Conservation (phyloP, 2,888 invertebrate genomes). For the Sylvicola cinctus region DNA sequence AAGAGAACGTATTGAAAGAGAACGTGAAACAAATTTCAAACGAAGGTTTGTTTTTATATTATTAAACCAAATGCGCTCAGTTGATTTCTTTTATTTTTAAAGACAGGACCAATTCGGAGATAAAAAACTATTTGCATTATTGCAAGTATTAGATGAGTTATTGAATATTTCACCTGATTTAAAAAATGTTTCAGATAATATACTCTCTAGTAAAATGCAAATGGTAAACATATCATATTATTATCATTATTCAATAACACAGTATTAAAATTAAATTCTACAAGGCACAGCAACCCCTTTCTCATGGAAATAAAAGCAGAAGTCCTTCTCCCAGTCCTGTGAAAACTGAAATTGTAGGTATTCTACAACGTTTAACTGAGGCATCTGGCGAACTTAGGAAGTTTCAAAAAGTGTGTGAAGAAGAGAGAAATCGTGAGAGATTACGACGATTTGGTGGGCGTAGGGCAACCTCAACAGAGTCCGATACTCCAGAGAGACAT, state of each 20-base stretch:
- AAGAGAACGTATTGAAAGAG: slow-evolving; percentile 66
- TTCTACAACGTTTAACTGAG: slow-evolving; percentile 40
- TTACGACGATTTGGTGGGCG: slow-evolving; percentile 22
- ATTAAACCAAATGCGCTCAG: no score
- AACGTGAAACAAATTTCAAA: slow-evolving; percentile 39
- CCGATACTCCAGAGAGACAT: slow-evolving; percentile 30
- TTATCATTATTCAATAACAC: no score
- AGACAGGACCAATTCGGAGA: slow-evolving; percentile 41
- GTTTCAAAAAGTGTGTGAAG: slow-evolving; percentile 29
- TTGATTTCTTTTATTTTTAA: no score
- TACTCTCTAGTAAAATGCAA: slow-evolving; percentile 19
- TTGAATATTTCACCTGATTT: slow-evolving; percentile 58
- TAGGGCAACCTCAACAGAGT: slow-evolving; percentile 40
- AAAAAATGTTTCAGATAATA: slow-evolving; percentile 5
- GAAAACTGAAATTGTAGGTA: slow-evolving; percentile 17
- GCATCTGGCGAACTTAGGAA: slow-evolving; percentile 47
- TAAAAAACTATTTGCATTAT: slow-evolving; percentile 44
- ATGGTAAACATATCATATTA: slow-evolving; percentile 22
- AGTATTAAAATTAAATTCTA: no score
- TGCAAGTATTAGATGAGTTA: slow-evolving; percentile 62
- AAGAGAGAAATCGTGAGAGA: slow-evolving; percentile 30
- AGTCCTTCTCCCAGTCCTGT: slow-evolving; percentile 16
- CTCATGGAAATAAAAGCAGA: slow-evolving; percentile 15
- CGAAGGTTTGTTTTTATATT: slow-evolving; percentile 17
- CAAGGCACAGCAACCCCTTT: no score